Conservation (phyloP, 2,797 vertebrate species). For the Echeneis naucrates region DNA sequence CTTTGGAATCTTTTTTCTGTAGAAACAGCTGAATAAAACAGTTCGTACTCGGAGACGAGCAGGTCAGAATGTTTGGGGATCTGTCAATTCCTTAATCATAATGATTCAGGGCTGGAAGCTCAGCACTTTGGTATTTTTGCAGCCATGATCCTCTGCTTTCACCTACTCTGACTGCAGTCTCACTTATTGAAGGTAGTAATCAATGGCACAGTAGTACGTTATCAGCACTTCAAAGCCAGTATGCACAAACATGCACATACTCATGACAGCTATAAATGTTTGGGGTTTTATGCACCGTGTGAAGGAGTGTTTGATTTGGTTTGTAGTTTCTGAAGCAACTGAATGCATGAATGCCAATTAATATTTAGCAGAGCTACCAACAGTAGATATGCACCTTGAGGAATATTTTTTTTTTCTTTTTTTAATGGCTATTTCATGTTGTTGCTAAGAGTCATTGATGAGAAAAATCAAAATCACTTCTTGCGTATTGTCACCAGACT, state of each 20-base stretch:
- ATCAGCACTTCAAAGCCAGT: conserved; percentile 25
- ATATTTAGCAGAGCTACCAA: not conserved
- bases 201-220: conserved; percentile 20
- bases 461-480: not conserved
- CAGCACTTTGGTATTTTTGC: conserved; percentile 30
- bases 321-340: not conserved
- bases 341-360: not conserved
- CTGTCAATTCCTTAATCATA: conserved; percentile 25
- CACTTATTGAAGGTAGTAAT: conserved; percentile 36
- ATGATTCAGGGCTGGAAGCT: conserved; percentile 35
- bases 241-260: not conserved
- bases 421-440: not conserved
- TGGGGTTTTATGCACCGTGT: not conserved
- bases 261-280: not conserved
- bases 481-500: not conserved
- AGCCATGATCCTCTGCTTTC: conserved; percentile 29
- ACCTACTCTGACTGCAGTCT: conserved; percentile 15
- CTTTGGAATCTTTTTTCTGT: not conserved
- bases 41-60: conserved; percentile 8
- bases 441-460: not conserved
- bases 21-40: conserved; percentile 10
- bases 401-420: not conserved
- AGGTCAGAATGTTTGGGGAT: conserved; percentile 31
- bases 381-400: not conserved
- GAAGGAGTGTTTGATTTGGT: not conserved